Conservation (phyloP, 2,888 invertebrate species). For the Oligia latruncula region DNA sequence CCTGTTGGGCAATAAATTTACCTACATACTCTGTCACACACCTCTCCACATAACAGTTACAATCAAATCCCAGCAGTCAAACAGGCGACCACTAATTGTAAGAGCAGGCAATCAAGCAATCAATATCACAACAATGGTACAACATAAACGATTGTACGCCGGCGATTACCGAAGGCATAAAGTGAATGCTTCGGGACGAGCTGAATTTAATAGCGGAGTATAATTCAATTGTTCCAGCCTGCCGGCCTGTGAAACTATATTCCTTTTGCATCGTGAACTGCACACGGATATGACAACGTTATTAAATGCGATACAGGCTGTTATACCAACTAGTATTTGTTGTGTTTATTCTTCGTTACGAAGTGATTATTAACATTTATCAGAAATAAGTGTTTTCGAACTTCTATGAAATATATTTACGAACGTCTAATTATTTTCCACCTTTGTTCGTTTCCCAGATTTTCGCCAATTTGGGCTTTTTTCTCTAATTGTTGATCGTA, state of each 20-base stretch:
- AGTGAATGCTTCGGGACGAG: conserved; percentile 71
- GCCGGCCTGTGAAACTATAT: conserved; percentile 83
- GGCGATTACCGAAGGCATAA: conserved; percentile 74
- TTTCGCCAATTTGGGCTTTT: neutral
- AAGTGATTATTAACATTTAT: neutral
- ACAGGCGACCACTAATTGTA: conserved; percentile 48
- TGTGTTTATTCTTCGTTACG: conserved; percentile 6
- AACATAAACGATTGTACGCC: conserved; percentile 72
- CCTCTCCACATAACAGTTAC: conserved; percentile 23
- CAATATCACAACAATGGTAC: conserved; percentile 47
- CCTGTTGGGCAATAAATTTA: neutral
- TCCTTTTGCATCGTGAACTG: conserved; percentile 76
- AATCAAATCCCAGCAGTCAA: conserved; percentile 28
- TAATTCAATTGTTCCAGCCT: conserved; percentile 86
- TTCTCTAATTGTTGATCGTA: neutral
- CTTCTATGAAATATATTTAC: neutral
- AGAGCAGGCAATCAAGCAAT: conserved; percentile 38
- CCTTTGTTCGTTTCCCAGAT: neutral
- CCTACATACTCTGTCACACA: conserved; percentile 9
- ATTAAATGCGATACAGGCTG: conserved; percentile 40
- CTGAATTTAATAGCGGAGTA: conserved; percentile 83
- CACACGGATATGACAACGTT: conserved; percentile 46
- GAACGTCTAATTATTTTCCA: neutral
- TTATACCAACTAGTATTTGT: conserved; percentile 15
- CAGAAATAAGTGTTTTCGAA: neutral